Percentiles rank a stretch among this genome's conserved stretches.
These are phyloP conservation scores for Pocillopora verrucosa DNA, from an alignment of 64 coral and sea anemone genomes.

Conservation along the genomic window DNA sequence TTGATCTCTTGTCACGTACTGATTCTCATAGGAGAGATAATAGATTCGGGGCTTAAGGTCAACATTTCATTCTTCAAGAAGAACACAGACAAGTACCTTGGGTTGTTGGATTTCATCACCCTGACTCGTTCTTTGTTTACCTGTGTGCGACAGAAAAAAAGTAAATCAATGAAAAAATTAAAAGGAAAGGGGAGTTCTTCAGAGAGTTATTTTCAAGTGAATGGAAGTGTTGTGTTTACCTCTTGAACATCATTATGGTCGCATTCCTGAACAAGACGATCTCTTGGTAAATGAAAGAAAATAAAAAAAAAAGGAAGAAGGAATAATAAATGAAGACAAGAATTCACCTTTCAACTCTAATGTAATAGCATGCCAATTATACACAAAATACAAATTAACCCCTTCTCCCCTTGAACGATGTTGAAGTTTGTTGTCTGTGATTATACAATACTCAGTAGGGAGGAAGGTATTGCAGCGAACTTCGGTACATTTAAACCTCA, in stretches of 20 bases:
- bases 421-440: too few species aligned
- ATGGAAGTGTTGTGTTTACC: background rate
- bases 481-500: too few species aligned
- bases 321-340: background rate
- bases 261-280: background rate
- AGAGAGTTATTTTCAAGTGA: background rate
- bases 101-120: slow-evolving; percentile 58
- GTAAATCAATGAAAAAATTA: background rate
- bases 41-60: too few species aligned
- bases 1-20: too few species aligned
- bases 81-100: slow-evolving; percentile 38
- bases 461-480: too few species aligned
- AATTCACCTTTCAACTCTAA: too few species aligned
- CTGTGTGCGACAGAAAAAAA: background rate
- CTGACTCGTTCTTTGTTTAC: slow-evolving; percentile 2
- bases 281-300: background rate
- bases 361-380: too few species aligned
- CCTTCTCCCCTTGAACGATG: too few species aligned
- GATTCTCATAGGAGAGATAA: too few species aligned
- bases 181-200: background rate
- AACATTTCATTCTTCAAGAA: too few species aligned
- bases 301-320: background rate
- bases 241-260: background rate
- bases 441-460: too few species aligned
- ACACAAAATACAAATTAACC: too few species aligned